phyloP scores from a whole-genome alignment of 2,888 invertebrate genomes.

The Erebia aethiops region DNA sequence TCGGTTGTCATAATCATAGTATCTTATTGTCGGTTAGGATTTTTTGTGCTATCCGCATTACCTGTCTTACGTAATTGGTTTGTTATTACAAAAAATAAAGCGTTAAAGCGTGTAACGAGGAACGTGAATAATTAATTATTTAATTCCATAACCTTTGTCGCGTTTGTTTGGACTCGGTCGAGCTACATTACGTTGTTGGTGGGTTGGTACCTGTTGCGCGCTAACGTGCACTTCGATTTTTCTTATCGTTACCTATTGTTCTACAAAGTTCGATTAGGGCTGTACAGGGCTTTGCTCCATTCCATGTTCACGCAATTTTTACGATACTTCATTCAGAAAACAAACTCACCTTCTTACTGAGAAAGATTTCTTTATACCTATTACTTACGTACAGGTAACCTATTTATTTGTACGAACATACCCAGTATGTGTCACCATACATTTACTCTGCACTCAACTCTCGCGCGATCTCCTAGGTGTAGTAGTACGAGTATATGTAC shows the following conservation, averaged over 20 bases:
- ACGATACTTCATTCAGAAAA: not conserved
- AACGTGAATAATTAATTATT: constrained; percentile 54
- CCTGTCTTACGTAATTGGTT: constrained; percentile 65
- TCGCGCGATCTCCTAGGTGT: no score
- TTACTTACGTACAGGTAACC: no score
- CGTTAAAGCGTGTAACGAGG: constrained; percentile 55
- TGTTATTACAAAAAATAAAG: constrained; percentile 62
- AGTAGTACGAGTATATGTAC: no score
- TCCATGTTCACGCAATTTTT: not conserved
- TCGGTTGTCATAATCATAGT: constrained; percentile 7
- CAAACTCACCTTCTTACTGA: no score
- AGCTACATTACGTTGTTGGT: constrained; percentile 20
- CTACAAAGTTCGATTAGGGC: constrained; percentile 15
- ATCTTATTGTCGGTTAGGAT: constrained; percentile 52
- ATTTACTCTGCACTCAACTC: no score
- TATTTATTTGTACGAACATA: no score
- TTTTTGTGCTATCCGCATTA: constrained; percentile 61
- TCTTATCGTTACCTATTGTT: constrained; percentile 32
- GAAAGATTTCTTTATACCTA: no score
- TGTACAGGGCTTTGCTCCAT: not conserved
- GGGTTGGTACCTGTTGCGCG: constrained; percentile 48
- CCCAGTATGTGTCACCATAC: no score
- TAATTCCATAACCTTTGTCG: constrained; percentile 72
- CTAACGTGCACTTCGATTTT: constrained; percentile 28
- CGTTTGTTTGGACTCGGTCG: constrained; percentile 65